Percentiles rank a stretch among this genome's conserved stretches.
Conservation (phyloP, 2,888 invertebrate species). For the Octonoba sinensis region DNA sequence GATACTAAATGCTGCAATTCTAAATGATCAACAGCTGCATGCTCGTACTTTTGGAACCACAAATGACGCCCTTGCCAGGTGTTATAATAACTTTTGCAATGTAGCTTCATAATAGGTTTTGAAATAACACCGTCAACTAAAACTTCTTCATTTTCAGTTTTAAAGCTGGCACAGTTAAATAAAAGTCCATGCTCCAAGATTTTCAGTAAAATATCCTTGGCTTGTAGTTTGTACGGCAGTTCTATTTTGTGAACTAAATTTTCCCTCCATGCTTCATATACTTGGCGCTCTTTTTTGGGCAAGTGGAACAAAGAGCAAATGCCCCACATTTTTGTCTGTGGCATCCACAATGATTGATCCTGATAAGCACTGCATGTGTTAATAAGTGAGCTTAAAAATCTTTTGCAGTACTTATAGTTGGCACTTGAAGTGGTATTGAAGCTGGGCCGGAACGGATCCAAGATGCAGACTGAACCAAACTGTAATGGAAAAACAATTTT, state of each 20-base stretch:
- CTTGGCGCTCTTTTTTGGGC: background rate
- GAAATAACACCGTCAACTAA: background rate
- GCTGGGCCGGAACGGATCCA: slow-evolving; percentile 43
- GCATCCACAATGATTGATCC: background rate
- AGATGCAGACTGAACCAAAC: slow-evolving; percentile 37
- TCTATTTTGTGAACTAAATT: slow-evolving; percentile 7
- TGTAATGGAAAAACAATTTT: slow-evolving; percentile 13
- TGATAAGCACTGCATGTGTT: slow-evolving; percentile 30
- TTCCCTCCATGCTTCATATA: slow-evolving; percentile 2
- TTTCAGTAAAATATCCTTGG: slow-evolving; percentile 8
- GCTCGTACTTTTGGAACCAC: background rate
- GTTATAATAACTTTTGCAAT: slow-evolving; percentile 29
- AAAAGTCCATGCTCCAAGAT: slow-evolving; percentile 36
- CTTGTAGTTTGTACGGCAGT: background rate
- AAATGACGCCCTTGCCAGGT: slow-evolving; percentile 44
- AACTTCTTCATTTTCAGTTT: background rate
- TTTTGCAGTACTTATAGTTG: slow-evolving; percentile 7
- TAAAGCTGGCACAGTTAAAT: slow-evolving; percentile 28
- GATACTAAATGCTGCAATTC: slow-evolving; percentile 41
- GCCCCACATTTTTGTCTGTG: slow-evolving; percentile 24
- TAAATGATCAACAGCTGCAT: background rate
- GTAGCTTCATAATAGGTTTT: slow-evolving; percentile 27
- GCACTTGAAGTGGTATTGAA: slow-evolving; percentile 29
- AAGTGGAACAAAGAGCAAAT: slow-evolving; percentile 22
- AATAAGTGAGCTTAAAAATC: slow-evolving; percentile 16